phyloP scores from a whole-genome alignment of 2,113 vertebrate genomes.

The Sturnira hondurensis region DNA sequence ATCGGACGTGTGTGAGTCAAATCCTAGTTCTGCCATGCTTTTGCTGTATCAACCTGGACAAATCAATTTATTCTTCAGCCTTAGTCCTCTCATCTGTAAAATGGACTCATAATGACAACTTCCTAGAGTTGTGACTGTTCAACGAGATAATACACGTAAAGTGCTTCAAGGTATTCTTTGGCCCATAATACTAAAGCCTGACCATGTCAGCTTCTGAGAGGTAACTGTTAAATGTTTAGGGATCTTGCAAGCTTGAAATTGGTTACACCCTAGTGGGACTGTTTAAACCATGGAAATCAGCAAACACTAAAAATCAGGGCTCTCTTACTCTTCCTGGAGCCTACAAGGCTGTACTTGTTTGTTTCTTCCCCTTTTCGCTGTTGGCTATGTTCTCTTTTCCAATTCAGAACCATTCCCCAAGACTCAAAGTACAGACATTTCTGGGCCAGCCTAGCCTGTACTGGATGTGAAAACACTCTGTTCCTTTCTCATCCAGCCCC shows the following conservation, averaged over 20 bases:
- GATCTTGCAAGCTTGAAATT: neutral
- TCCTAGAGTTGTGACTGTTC: neutral
- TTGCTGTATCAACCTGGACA: neutral
- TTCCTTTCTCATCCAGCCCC: neutral
- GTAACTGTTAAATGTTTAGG: neutral
- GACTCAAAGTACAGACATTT: neutral
- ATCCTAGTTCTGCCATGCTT: neutral
- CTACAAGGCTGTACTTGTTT: neutral
- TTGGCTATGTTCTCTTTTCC: neutral
- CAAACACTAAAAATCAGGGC: neutral
- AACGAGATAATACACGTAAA: neutral
- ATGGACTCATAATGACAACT: neutral
- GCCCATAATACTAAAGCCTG: neutral
- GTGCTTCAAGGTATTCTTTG: neutral
- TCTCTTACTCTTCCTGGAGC: neutral
- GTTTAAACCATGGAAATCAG: neutral
- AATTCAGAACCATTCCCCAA: neutral
- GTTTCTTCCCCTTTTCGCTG: neutral
- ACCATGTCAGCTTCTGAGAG: neutral
- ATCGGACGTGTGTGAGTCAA: neutral
- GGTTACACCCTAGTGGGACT: neutral
- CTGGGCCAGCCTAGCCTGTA: neutral
- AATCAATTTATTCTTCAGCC: neutral
- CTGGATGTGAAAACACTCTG: neutral
- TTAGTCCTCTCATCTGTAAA: neutral